phyloP scores from a whole-genome alignment of 1,140 invertebrate genomes.

The Dreissena polymorpha region DNA sequence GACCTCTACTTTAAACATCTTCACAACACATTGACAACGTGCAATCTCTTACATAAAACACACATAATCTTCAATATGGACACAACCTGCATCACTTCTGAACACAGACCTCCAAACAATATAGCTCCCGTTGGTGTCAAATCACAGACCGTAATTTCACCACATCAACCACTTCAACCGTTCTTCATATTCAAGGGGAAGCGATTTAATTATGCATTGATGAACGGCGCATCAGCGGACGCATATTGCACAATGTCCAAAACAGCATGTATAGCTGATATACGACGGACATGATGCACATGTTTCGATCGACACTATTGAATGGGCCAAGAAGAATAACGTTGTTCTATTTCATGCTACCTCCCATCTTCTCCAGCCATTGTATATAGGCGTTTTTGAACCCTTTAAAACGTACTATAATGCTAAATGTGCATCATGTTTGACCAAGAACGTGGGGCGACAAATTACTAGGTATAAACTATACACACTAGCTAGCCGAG shows the following conservation, averaged over 20 bases:
- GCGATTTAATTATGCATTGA: constrained; percentile 1
- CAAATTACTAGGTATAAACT: constrained; percentile 25
- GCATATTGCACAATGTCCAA: constrained; percentile 7
- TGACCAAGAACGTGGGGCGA: constrained; percentile 4
- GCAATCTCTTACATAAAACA: constrained; percentile 4
- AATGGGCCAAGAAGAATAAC: constrained; percentile 33
- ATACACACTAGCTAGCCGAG: constrained; percentile 12
- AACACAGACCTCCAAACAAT: constrained; percentile 13
- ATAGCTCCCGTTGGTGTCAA: constrained; percentile 13
- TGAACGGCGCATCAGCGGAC: constrained; percentile 26
- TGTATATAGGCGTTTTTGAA: too few species aligned
- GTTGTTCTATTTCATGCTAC: constrained; percentile 45
- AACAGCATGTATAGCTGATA: constrained; percentile 12
- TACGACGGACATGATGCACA: constrained; percentile 33
- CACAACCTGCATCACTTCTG: constrained; percentile 7
- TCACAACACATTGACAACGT: constrained; percentile 4
- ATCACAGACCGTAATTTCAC: not conserved
- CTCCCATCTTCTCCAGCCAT: constrained; percentile 44
- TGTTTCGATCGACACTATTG: not conserved
- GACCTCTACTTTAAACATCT: not conserved
- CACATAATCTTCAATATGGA: constrained; percentile 22
- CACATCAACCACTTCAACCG: constrained; percentile 25
- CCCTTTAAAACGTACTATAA: constrained; percentile 39
- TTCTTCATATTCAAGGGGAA: constrained; percentile 50
- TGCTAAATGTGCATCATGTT: not conserved